Evolutionary conservation across 1,140 invertebrate species (phyloP), one percentile per base, ranked within the genome.

Genomic region (Muscidifurax raptorellus): DNA sequence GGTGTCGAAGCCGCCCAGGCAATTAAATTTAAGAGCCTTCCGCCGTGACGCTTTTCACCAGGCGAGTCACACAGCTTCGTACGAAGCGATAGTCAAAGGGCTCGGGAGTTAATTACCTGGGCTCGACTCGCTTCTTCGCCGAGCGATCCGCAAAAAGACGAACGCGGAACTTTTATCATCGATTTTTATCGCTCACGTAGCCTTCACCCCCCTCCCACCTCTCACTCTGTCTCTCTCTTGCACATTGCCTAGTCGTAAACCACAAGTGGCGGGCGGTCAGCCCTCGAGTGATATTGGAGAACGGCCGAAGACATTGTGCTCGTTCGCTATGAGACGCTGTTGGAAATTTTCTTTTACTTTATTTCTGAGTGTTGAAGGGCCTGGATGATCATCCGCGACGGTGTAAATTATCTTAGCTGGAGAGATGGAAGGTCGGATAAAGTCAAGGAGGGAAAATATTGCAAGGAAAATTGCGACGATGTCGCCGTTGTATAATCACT

Each of bases 161-260:
- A 77, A 69, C 25, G n/a, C 15, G 28, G 30, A 52, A 74, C 52
- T 75, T 83, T 80, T 84, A 84, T 80, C 77, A 75, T 80, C 77
- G 71, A 84, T 84, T 84, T 84, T 80, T 80, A 84, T 80, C 25
- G 71, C 74, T 76, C 71, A 32, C 71, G 66, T 69, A 69, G 28
- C 13, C 59, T 1, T 18, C 59, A 7, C 59, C 18, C n/a, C n/a
- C n/a, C n/a, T n/a, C n/a, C n/a, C n/a, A n/a, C n/a, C 59, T n/a
- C 5, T n/a, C 59, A 0, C 18, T n/a, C n/a, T 22, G 2, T 69
- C 36, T 67, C 32, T 0, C 6, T 9, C 6, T 28, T 12, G 7
- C 71, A 15, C 64, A 15, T 52, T 12, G 2, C 36, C 74, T 59
- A 32, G 47, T 78, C 75, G 25, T 83, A 69, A 78, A 69, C 72